Conservation (phyloP, 1,140 invertebrate genomes). For the Zaprionus davidi region DNA sequence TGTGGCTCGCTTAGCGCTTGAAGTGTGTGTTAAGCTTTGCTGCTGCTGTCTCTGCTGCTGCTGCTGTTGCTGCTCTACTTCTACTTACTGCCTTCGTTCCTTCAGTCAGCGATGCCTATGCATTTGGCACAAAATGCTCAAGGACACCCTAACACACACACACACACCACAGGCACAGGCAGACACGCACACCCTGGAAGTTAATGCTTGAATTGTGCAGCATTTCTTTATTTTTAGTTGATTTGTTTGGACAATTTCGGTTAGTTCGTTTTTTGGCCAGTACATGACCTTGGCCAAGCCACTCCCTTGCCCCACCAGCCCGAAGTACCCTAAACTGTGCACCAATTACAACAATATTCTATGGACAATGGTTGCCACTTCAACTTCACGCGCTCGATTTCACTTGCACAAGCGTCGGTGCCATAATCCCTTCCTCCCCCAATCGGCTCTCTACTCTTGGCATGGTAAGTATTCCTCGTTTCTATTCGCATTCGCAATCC, state of each 20-base stretch:
- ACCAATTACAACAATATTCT: constrained; percentile 64
- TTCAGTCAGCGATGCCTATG: constrained; percentile 32
- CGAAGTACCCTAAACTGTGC: constrained; percentile 11
- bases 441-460: background rate
- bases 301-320: background rate
- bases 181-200: constrained; percentile 23
- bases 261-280: constrained; percentile 42
- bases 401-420: constrained; percentile 64
- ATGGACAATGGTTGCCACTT: constrained; percentile 63
- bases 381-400: constrained; percentile 75
- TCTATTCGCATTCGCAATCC: background rate
- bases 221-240: constrained; percentile 71
- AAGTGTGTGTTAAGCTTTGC: constrained; percentile 79
- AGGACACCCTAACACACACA: constrained; percentile 61
- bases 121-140: constrained; percentile 76
- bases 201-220: constrained; percentile 78
- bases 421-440: constrained; percentile 56
- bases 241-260: constrained; percentile 73
- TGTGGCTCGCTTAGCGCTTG: constrained; percentile 71
- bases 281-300: constrained; percentile 57
- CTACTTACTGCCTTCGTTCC: background rate
- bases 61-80: background rate
- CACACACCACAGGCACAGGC: constrained; percentile 1
- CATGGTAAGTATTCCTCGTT: background rate
- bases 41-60: constrained; percentile 24